Evolutionary conservation across 2,888 invertebrate genomes (phyloP).

Genomic region (Masnerella sp.): DNA sequence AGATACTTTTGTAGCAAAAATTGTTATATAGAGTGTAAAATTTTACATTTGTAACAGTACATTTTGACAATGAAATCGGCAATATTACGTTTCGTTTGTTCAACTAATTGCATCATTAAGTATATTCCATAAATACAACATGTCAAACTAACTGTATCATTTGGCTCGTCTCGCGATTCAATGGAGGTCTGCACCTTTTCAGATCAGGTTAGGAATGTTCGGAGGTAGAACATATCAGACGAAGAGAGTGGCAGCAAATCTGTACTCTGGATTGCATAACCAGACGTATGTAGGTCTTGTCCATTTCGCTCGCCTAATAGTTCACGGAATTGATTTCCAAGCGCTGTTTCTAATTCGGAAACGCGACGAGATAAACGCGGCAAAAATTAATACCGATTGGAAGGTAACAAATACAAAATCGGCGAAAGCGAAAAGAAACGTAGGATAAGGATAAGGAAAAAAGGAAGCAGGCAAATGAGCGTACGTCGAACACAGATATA

Average conservation of each 20-base stretch:
- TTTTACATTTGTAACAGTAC: no score
- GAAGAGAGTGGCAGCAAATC: constrained; percentile 48
- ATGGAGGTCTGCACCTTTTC: constrained; percentile 43
- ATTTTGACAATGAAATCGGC: no score
- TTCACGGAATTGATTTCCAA: constrained; percentile 40
- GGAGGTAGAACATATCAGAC: constrained; percentile 22
- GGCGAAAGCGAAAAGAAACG: constrained; percentile 20
- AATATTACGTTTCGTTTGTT: background rate
- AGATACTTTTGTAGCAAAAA: no score
- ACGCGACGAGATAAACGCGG: constrained; percentile 12
- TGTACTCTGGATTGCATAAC: constrained; percentile 52
- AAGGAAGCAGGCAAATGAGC: constrained; percentile 17
- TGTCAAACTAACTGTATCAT: constrained; percentile 35
- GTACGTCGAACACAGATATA: constrained; percentile 46
- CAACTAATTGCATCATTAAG: constrained; percentile 23
- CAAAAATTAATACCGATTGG: constrained; percentile 26
- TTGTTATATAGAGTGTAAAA: no score
- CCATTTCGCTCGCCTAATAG: constrained; percentile 50
- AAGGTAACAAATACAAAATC: constrained; percentile 32
- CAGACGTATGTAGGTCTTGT: constrained; percentile 58
- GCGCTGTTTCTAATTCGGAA: constrained; percentile 24
- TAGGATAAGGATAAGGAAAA: constrained; percentile 1
- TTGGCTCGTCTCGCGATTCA: constrained; percentile 45
- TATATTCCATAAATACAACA: constrained; percentile 23
- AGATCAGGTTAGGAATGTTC: constrained; percentile 45